Conservation (phyloP, 2,113 vertebrate genomes). For the Spermophilus dauricus region DNA sequence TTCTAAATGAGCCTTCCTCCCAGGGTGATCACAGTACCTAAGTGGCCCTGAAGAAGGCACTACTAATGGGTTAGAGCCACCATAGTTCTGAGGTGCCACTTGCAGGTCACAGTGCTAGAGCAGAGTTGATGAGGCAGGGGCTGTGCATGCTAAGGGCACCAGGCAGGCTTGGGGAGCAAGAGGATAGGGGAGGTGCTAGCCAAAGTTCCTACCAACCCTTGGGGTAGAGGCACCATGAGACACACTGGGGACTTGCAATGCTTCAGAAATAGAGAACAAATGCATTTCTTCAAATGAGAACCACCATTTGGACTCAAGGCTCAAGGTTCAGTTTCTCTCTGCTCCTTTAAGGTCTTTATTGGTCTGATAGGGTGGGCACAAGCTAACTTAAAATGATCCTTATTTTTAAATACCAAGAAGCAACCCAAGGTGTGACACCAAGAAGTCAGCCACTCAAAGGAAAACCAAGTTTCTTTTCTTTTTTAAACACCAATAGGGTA, state of each 20-base stretch:
- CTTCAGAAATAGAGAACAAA: neutral
- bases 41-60: neutral
- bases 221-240: too few species aligned
- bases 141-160: neutral
- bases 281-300: neutral
- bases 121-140: too few species aligned
- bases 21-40: neutral
- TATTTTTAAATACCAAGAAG: conserved; percentile 8
- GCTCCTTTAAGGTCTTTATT: neutral
- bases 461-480: neutral
- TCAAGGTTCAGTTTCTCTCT: neutral
- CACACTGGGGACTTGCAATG: neutral
- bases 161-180: neutral
- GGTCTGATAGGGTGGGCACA: neutral
- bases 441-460: conserved; percentile 13
- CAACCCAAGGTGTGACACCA: neutral
- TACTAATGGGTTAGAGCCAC: neutral
- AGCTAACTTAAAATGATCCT: neutral
- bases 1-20: neutral
- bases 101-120: neutral
- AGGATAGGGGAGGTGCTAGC: neutral
- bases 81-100: neutral
- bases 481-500: neutral
- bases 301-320: neutral
- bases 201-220: neutral